Percentiles rank a stretch among this genome's conserved stretches.
Evolutionary conservation across 30 jellyfish, hydroid and myxozoan species (phyloP).

Genomic region (Chrysaora quinquecirrha): DNA sequence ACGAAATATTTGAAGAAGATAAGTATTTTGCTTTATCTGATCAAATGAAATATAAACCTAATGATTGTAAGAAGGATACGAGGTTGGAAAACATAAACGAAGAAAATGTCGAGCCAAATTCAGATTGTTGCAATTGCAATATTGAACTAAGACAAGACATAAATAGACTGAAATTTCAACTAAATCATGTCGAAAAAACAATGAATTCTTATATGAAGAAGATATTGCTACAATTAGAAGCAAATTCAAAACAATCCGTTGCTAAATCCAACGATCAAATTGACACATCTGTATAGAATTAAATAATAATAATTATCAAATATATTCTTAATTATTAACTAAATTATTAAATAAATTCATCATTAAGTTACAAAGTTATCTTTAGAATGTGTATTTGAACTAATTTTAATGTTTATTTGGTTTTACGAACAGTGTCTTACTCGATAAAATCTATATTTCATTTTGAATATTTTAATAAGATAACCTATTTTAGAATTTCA

Average conservation of each 20-base stretch:
- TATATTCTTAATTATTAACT: no score
- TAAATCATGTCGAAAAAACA: slow-evolving; percentile 32
- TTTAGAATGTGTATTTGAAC: no score
- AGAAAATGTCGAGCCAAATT: background rate
- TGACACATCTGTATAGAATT: no score
- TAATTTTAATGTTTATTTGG: no score
- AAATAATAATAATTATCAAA: no score
- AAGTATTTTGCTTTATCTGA: background rate
- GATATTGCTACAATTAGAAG: slow-evolving; percentile 40
- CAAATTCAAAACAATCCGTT: slow-evolving; percentile 3
- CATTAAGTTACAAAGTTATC: no score
- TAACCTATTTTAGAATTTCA: no score
- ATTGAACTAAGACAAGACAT: slow-evolving; percentile 64
- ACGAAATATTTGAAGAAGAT: background rate
- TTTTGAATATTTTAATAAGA: no score
- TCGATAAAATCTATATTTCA: no score
- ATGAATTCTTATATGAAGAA: slow-evolving; percentile 22
- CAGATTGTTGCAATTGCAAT: slow-evolving; percentile 75
- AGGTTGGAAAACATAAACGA: background rate
- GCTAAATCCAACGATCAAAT: no score
- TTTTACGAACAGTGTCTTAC: no score
- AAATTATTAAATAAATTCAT: no score
- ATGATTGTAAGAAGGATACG: background rate
- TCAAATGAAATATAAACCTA: background rate
- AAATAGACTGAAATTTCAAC: slow-evolving; percentile 29